phyloP scores from a whole-genome alignment of 2,113 vertebrate genomes.

The Lycocorax pyrrhopterus region DNA sequence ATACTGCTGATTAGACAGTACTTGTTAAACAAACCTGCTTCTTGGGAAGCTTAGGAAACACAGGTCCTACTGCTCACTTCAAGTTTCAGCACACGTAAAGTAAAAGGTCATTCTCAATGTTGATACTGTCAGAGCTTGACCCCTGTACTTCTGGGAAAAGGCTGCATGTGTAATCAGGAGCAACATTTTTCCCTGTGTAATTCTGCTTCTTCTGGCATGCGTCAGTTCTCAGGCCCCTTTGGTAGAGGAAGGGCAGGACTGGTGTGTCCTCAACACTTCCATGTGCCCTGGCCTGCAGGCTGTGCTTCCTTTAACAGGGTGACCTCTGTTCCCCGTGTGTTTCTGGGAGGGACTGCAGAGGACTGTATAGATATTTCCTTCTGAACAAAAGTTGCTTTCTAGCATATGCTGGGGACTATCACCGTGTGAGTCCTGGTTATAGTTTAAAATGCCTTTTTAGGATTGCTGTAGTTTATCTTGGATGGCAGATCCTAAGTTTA shows the following conservation, averaged over 20 bases:
- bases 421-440: not conserved
- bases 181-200: not conserved
- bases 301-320: not conserved
- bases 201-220: not conserved
- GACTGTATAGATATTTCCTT: not conserved
- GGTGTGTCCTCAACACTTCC: not conserved
- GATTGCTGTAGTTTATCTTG: not conserved
- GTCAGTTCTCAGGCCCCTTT: not conserved
- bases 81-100: not conserved
- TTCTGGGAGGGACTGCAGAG: not conserved
- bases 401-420: not conserved
- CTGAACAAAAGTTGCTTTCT: not conserved
- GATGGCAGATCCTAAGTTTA: not conserved
- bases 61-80: not conserved
- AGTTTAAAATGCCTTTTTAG: not conserved
- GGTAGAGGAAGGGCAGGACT: not conserved
- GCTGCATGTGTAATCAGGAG: not conserved
- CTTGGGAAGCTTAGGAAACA: not conserved
- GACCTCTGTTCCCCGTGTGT: not conserved
- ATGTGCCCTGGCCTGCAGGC: not conserved
- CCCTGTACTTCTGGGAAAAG: not conserved
- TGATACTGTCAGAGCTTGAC: not conserved
- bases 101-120: not conserved
- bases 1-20: not conserved
- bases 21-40: not conserved